Evolutionary conservation across 2,797 vertebrate species (phyloP), one percentile per base, ranked within the genome.

Genomic region (Clangula hyemalis): DNA sequence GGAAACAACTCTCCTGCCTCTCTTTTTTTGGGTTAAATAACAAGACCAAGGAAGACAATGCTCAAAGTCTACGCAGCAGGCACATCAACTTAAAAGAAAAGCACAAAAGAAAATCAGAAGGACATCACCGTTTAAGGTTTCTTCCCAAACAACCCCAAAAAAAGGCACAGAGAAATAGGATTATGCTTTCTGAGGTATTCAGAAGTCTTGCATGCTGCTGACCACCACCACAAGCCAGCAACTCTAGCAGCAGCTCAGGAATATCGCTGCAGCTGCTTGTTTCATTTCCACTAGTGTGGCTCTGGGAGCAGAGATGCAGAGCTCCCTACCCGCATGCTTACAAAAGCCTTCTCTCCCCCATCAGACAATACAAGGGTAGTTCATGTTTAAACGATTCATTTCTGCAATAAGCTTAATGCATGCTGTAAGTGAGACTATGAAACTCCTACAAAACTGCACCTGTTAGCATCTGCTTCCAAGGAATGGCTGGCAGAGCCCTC

Each of bases 321-420:
- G 13, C 16, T 73, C 57, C 12, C 65, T 80, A 49, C 21, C 27
- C 3, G 0, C 16, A 2, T 28, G 25, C 89, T 93, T 62, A 90
- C 14, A 53, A 82, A 64, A 82, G 39, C 75, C 53, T 92, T 30
- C 39, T 73, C n/a, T 61, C 30, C 81, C 65, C 27, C 75, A 77
- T 72, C 57, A 90, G 54, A 72, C 61, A 69, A 53, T 22, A 85
- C 30, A 73, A 36, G 11, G 41, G 7, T 41, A 91, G 77, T 20
- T 77, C 69, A 73, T 13, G 53, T 87, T 89, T 83, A 60, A 75
- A 90, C 68, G 51, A 73, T 39, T 36, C 28, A 80, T 68, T 93
- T 87, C 70, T 83, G 30, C 70, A 90, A 88, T 57, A 87, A 85
- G 28, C 28, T 65, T 74, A 74, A 87, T n/a, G 79, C 62, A 66